Percentiles rank a stretch among this genome's conserved stretches.
Evolutionary conservation across 2,888 invertebrate species (phyloP).

Genomic region (Chironomus riparius): DNA sequence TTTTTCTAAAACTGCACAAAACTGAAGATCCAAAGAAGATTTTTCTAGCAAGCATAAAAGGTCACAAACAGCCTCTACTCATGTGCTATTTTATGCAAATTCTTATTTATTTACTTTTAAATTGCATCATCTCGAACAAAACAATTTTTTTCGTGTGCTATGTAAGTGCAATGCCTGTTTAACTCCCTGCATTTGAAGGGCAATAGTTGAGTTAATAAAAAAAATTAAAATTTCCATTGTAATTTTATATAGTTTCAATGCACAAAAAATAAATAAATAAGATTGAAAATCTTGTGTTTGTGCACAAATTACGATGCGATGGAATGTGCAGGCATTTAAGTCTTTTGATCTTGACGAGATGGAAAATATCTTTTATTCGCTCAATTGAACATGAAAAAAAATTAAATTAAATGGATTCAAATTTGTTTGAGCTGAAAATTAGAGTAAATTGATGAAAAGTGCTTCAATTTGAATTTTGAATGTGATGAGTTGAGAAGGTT

Average conservation of each 20-base stretch:
- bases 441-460: too few relatives aligned
- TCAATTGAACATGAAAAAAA: neutral
- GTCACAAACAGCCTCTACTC: neutral
- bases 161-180: too few relatives aligned
- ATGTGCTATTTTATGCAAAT: constrained; percentile 6
- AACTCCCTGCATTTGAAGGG: too few relatives aligned
- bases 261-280: too few relatives aligned
- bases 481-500: neutral
- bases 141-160: neutral
- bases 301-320: too few relatives aligned
- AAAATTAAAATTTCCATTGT: too few relatives aligned
- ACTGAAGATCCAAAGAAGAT: neutral
- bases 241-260: too few relatives aligned
- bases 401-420: neutral
- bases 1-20: neutral
- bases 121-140: neutral
- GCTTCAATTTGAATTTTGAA: too few relatives aligned
- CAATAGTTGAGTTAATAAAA: too few relatives aligned
- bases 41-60: neutral
- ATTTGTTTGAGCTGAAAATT: too few relatives aligned
- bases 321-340: constrained; percentile 10
- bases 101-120: neutral
- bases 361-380: neutral
- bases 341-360: constrained; percentile 10
- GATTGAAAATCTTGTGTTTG: too few relatives aligned